These are phyloP conservation scores for Scaptomyza hsui DNA, from an alignment of 1,140 invertebrate species.

Conservation along the genomic window DNA sequence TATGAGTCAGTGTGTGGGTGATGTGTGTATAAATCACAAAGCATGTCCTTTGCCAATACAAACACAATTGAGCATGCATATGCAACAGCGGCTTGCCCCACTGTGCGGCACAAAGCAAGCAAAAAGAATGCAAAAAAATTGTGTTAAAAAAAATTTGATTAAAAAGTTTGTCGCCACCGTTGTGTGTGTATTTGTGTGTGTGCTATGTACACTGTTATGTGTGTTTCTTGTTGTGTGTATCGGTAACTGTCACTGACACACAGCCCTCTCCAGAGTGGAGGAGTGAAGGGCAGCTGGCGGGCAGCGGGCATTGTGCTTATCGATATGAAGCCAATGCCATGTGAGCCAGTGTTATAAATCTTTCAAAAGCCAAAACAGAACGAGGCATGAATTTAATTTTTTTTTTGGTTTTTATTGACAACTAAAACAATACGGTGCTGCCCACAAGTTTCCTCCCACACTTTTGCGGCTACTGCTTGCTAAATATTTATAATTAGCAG, in stretches of 20 bases:
- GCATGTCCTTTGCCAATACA: slow-evolving; percentile 82
- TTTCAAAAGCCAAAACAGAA: slow-evolving; percentile 74
- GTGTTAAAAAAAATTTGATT: slow-evolving; percentile 80
- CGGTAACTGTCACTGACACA: slow-evolving; percentile 65
- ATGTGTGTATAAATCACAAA: slow-evolving; percentile 82
- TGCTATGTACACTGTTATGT: slow-evolving; percentile 6
- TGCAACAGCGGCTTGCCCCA: slow-evolving; percentile 59
- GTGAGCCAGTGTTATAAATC: slow-evolving; percentile 67
- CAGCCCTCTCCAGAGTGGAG: slow-evolving; percentile 16
- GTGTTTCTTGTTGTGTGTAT: slow-evolving; percentile 37
- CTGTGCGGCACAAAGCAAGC: slow-evolving; percentile 17
- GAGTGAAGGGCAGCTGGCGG: not conserved
- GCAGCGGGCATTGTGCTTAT: slow-evolving; percentile 70
- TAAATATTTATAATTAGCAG: slow-evolving; percentile 64
- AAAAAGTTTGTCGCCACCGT: slow-evolving; percentile 77
- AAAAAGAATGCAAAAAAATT: slow-evolving; percentile 67
- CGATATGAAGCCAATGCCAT: slow-evolving; percentile 71
- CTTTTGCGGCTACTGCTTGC: not conserved
- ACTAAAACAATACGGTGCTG: slow-evolving; percentile 56
- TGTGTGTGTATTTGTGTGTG: slow-evolving; percentile 20
- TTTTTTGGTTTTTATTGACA: slow-evolving; percentile 76
- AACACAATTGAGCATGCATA: slow-evolving; percentile 83
- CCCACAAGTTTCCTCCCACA: slow-evolving; percentile 2
- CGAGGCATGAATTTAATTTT: slow-evolving; percentile 74
- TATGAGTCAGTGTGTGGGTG: slow-evolving; percentile 51